Evolutionary conservation across 2,113 vertebrate species (phyloP), one percentile per base, ranked within the genome.

Genomic region (Corvus moneduloides): DNA sequence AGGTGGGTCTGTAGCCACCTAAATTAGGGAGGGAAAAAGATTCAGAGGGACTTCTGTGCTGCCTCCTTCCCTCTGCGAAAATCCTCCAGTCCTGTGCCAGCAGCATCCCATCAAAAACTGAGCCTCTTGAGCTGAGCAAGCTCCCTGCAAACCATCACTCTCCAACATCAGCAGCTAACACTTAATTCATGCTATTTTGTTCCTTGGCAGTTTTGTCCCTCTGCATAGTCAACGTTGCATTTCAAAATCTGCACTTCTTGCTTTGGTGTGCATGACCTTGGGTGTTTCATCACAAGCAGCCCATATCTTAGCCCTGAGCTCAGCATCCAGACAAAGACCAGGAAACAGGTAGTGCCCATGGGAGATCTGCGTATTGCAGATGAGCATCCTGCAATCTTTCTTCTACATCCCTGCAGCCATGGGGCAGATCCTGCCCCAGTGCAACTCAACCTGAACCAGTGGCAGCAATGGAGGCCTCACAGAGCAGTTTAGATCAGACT

Each of bases 171-270:
- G 54, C 33, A 92, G 41, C 27, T 63, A 43, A 74, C 7, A 16
- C 7, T 52, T 58, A n/a, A 77, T 41, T 89, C 62, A n/a, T 8
- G 22, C 22, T 11, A 6, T 32, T 26, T 4, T 48, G 72, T 61
- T 17, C 55, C 28, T 68, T 20, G 17, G 33, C 8, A 19, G 6
- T 44, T 51, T 86, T 58, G 28, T 51, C 48, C 33, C 35, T 7
- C 1, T 3, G 2, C 37, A 13, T 5, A 26, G 81, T 26, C 39
- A 55, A 2, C 0, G 0, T 2, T 7, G 19, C 11, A 2, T 69
- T 90, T 80, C 62, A 66, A 84, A 66, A 74, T 7, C 61, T 43
- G 37, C 64, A 43, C n/a, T 8, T 8, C 69, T 77, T 78, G 23
- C 71, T 82, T 54, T 78, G 35, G 24, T 41, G 49, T n/a, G 46